Evolutionary conservation across 2,797 vertebrate species (phyloP).

Genomic region (Remorina albescens): DNA sequence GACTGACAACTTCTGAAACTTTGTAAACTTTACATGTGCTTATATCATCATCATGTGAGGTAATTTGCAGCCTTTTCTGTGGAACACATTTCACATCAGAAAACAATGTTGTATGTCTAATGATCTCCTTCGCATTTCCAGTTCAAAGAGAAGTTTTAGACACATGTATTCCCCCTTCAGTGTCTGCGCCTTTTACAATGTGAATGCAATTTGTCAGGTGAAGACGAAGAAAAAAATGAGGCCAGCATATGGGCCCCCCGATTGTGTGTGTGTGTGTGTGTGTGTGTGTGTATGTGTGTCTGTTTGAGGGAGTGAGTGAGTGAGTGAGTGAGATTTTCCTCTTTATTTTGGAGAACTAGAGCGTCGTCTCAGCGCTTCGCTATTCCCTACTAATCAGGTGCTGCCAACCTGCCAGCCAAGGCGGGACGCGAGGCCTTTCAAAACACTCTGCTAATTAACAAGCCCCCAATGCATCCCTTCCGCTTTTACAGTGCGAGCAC

Average conservation of each 20-base stretch:
- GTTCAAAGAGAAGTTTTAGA: slow-evolving; percentile 76
- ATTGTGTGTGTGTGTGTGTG: too few relatives aligned
- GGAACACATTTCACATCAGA: slow-evolving; percentile 54
- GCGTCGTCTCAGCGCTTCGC: slow-evolving; percentile 73
- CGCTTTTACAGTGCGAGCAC: slow-evolving; percentile 72
- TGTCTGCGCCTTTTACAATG: slow-evolving; percentile 59
- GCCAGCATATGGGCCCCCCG: slow-evolving; percentile 69
- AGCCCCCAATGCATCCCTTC: slow-evolving; percentile 76
- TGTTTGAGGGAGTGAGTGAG: slow-evolving; percentile 8
- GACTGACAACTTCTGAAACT: slow-evolving; percentile 42
- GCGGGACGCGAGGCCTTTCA: slow-evolving; percentile 78
- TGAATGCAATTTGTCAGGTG: slow-evolving; percentile 81
- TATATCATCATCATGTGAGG: slow-evolving; percentile 36
- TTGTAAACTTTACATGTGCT: slow-evolving; percentile 48
- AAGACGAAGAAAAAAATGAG: slow-evolving; percentile 70
- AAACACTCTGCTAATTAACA: slow-evolving; percentile 85
- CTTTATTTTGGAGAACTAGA: slow-evolving; percentile 83
- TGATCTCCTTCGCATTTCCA: slow-evolving; percentile 65
- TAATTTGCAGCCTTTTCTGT: slow-evolving; percentile 55
- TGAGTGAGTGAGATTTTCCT: slow-evolving; percentile 48
- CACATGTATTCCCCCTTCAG: slow-evolving; percentile 70
- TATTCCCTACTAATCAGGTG: slow-evolving; percentile 84
- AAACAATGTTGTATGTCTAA: slow-evolving; percentile 71
- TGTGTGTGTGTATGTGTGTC: slow-evolving; percentile 3
- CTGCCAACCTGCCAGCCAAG: slow-evolving; percentile 87